Evolutionary conservation across 2,113 vertebrate genomes (phyloP).

Genomic region (Triplophysa tibetana): DNA sequence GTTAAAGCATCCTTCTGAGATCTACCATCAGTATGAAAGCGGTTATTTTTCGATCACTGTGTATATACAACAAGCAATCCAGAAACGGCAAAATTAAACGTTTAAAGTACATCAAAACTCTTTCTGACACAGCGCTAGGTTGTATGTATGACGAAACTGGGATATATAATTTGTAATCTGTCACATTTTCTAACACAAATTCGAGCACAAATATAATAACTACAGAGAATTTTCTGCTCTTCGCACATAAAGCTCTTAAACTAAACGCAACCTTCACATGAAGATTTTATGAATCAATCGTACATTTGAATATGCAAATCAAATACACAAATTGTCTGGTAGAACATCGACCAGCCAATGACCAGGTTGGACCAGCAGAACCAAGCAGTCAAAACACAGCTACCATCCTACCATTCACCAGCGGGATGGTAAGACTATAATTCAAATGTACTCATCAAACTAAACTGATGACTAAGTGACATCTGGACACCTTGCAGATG

Average conservation of each 20-base stretch:
- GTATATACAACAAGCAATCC: not conserved
- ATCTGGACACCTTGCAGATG: not conserved
- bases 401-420: too few species aligned
- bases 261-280: not conserved
- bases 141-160: too few species aligned
- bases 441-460: too few species aligned
- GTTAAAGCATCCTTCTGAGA: constrained; percentile 8
- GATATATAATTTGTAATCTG: not conserved
- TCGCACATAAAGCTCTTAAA: not conserved
- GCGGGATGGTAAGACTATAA: too few species aligned
- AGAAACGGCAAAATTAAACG: not conserved
- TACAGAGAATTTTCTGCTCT: not conserved
- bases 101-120: not conserved
- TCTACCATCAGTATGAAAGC: not conserved
- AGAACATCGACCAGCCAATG: too few species aligned
- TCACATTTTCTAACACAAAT: constrained; percentile 33
- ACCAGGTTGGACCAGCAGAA: too few species aligned
- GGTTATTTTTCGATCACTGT: not conserved
- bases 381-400: too few species aligned
- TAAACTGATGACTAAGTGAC: not conserved
- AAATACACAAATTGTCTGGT: not conserved
- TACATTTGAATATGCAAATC: constrained; percentile 44
- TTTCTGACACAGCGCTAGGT: not conserved
- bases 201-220: not conserved
- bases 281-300: not conserved